Conservation (phyloP, 2,888 invertebrate species). For the Smittia sp. region DNA sequence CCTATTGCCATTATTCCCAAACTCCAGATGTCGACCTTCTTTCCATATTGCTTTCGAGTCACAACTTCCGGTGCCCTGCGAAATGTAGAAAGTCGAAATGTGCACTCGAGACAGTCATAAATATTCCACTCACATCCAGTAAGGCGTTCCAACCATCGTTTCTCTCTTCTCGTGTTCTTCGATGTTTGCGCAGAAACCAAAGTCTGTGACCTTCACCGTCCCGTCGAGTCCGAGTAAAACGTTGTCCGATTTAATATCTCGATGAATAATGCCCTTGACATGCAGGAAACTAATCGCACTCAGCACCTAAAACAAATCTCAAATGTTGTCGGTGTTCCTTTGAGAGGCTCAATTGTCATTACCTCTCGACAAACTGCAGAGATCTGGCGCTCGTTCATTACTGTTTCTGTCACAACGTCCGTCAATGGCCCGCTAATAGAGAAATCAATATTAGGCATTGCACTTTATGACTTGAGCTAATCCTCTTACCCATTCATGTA, state of each 20-base stretch:
- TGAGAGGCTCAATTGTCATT: slow-evolving; percentile 47
- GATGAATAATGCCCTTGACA: slow-evolving; percentile 83
- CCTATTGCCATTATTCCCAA: slow-evolving; percentile 94
- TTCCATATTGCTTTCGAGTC: slow-evolving; percentile 88
- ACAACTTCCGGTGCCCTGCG: slow-evolving; percentile 85
- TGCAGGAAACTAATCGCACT: slow-evolving; percentile 88
- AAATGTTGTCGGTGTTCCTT: too few species aligned
- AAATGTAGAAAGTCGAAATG: too few species aligned
- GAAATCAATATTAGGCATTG: background rate
- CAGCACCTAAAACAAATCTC: slow-evolving; percentile 60
- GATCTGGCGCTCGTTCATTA: slow-evolving; percentile 95
- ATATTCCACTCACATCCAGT: slow-evolving; percentile 88
- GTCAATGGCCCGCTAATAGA: slow-evolving; percentile 78
- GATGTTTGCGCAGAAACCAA: slow-evolving; percentile 97
- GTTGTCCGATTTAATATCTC: slow-evolving; percentile 98
- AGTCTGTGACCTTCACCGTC: slow-evolving; percentile 89
- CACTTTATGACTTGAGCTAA: background rate
- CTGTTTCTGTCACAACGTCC: slow-evolving; percentile 94
- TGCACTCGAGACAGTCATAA: too few species aligned
- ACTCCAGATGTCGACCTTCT: slow-evolving; percentile 92
- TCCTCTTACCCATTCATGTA: slow-evolving; percentile 65
- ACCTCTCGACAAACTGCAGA: slow-evolving; percentile 87
- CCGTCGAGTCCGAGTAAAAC: slow-evolving; percentile 91
- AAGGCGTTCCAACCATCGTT: slow-evolving; percentile 97
- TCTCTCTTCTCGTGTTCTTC: slow-evolving; percentile 91